Base-by-base conservation (phyloP, 2,888 invertebrate species). In the Graphium colonna region DNA sequence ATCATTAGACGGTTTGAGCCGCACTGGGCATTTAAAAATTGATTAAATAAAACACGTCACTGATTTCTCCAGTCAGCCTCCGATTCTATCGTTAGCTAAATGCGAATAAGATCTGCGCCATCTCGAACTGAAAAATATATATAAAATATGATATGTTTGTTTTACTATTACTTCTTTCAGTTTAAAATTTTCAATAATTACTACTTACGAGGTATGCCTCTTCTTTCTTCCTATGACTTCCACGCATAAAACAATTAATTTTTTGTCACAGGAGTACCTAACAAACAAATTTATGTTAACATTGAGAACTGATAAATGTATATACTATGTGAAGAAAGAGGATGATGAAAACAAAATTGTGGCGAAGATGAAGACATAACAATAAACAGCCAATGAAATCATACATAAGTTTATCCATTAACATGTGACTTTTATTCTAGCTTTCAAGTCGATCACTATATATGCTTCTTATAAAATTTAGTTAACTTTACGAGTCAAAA, bases 201-300 rank as follows among this genome's bases (percentile, higher is more conserved):
- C 13, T 16, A 46, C 16, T 43, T 51, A 50, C 7, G 47, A 26
- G 26, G 26, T 52, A 55, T 70, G 68, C 54, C 69, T 68, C 46
- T 57, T 61, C 15, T 61, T 55, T 51, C 59, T 58, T 21, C 57
- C 59, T 26, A 55, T 36, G 40, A 68, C 60, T 63, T 84, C 82
- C 15, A 84, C 75, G 64, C 87, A 87, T 26, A 87, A 66, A 5
- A 87, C 77, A 62, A 87, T 81, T 44, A 85, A 68, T 56, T 77
- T 74, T 51, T 63, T 75, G 67, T 80, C 69, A 74, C 87, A 87
- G 51, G 74, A 58, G 55, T 74, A 69, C 51, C 87, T 87, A 71
- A 55, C 75, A 76, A 31, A 62, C 44, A 62, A 57, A 60, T 51
- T 41, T 21, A 36, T 47, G 47, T 31, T 39, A 38, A n/a, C n/a